These are phyloP conservation scores for Morpho deidamia DNA, from an alignment of 2,888 invertebrate genomes.

Conservation along the genomic window DNA sequence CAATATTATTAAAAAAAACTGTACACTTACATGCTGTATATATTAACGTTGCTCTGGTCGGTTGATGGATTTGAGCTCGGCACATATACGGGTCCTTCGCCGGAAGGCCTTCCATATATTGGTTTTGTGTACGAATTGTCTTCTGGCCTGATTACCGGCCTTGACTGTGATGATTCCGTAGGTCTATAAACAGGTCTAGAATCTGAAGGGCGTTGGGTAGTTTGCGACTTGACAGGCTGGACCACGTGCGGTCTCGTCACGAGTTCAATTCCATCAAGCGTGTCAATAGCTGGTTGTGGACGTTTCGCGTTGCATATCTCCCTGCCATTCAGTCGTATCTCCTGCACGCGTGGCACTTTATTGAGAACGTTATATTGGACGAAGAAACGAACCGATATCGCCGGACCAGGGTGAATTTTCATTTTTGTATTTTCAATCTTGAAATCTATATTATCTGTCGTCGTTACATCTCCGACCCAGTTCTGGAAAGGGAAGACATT, in stretches of 20 bases:
- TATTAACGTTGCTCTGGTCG: slow-evolving; percentile 32
- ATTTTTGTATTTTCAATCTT: slow-evolving; percentile 78
- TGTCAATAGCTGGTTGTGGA: slow-evolving; percentile 41
- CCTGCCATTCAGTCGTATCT: slow-evolving; percentile 77
- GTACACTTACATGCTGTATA: slow-evolving; percentile 56
- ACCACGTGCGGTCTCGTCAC: no score
- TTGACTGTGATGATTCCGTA: slow-evolving; percentile 13
- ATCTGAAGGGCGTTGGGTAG: slow-evolving; percentile 13
- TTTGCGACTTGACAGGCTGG: slow-evolving; percentile 1
- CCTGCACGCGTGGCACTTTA: slow-evolving; percentile 65
- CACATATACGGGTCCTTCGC: slow-evolving; percentile 49
- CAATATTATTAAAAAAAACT: no score
- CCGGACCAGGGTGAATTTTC: slow-evolving; percentile 76
- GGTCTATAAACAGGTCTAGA: slow-evolving; percentile 6
- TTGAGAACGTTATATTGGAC: slow-evolving; percentile 75
- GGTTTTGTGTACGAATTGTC: slow-evolving; percentile 38
- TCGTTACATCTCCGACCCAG: slow-evolving; percentile 79
- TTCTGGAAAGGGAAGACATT: slow-evolving; percentile 49
- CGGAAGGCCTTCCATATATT: slow-evolving; percentile 39
- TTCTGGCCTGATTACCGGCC: slow-evolving; percentile 34
- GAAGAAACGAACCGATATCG: slow-evolving; percentile 77
- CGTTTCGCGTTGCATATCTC: slow-evolving; percentile 75
- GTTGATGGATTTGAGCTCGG: slow-evolving; percentile 39
- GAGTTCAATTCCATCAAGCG: no score
- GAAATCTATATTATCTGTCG: slow-evolving; percentile 77